Percentiles rank a stretch among this genome's conserved stretches.
phyloP scores from a whole-genome alignment of 2,888 invertebrate genomes.

The Rotaria magnacalcarata region DNA sequence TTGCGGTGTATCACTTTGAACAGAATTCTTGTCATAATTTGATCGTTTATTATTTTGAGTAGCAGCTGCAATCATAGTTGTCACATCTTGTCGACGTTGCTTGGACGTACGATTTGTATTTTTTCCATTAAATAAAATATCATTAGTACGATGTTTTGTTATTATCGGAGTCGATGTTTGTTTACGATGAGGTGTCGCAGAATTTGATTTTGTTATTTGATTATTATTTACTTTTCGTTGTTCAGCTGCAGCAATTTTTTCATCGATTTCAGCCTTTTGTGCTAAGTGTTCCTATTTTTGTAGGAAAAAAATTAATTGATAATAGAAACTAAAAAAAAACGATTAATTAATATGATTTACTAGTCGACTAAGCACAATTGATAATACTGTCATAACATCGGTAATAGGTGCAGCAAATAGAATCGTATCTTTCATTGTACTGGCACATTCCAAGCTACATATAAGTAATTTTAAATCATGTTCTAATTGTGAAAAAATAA shows the following conservation, averaged over 20 bases:
- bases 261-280: slow-evolving; percentile 35
- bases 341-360: not conserved
- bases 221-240: not conserved
- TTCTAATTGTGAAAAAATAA: slow-evolving; percentile 29
- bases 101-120: slow-evolving; percentile 2
- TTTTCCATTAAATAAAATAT: not conserved
- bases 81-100: not conserved
- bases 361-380: not conserved
- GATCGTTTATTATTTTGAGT: not conserved
- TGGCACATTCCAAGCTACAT: slow-evolving; percentile 33
- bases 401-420: slow-evolving; percentile 35
- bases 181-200: not conserved
- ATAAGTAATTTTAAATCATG: slow-evolving; percentile 30
- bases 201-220: not conserved
- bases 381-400: slow-evolving; percentile 26
- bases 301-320: too few relatives aligned
- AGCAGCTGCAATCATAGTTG: not conserved
- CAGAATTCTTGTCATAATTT: not conserved
- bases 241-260: slow-evolving; percentile 32
- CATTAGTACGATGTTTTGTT: not conserved
- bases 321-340: not conserved
- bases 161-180: not conserved
- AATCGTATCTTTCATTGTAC: slow-evolving; percentile 36
- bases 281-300: not conserved
- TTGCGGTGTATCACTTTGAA: not conserved